Base-by-base conservation (phyloP, 2,888 invertebrate genomes). In the Hipparchia semele region DNA sequence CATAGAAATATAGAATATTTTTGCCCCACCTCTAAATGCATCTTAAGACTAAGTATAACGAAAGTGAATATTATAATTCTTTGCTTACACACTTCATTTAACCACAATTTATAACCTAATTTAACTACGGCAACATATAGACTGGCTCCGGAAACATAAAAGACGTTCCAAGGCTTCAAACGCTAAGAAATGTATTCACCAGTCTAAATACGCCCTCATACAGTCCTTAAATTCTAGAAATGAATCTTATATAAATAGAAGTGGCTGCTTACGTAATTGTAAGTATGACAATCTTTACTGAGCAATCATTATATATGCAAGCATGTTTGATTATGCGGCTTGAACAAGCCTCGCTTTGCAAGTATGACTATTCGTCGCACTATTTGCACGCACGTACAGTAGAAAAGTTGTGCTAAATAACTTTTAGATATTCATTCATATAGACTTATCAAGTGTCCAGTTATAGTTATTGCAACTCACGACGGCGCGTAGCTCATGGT, bases 31-130 rank as follows among this genome's bases (percentile, higher is more conserved):
- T 65, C 53, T 71, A 68, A 71, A 73, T 71, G 68, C 68, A 65
- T 10, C 71, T 70, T 72, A 72, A 5, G 8, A 60, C 66, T 71
- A 62, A 65, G 65, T 58, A 13, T 56, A 68, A 68, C 68, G 59
- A 49, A 60, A 59, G 59, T 68, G 51, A 58, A 46, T 68, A 58
- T 68, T 58, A 46, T 66, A 12, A 51, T 53, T 58, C 51, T 68
- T 65, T 68, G 59, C 60, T 60, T 60, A 68, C 60, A 60, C 59
- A 51, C 68, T 60, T 59, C 45, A 49, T 2, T n/a, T 49, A 59
- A 59, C 59, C 59, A 68, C 60, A 46, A 66, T n/a, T 45, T 46
- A 56, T 39, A 69, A 59, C 12, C 68, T 54, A 62, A 65, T 49
- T 73, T 71, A 64, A 39, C 62, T 59, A 70, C 61, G 71, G 13